Evolutionary conservation across 2,888 invertebrate genomes (phyloP).

Genomic region (Cremastobaeus sp.): DNA sequence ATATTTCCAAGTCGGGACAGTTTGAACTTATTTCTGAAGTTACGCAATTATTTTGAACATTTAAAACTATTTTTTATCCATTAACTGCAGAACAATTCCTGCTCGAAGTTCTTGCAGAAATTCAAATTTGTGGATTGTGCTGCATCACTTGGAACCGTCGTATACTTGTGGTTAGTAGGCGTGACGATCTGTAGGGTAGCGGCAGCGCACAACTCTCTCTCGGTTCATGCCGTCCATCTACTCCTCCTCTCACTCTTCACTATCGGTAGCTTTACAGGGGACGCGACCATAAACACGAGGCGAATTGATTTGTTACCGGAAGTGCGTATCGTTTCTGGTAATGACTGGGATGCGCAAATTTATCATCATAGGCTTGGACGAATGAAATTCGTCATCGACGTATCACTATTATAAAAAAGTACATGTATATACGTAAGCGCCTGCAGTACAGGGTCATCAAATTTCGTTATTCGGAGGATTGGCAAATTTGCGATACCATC

Average conservation of each 20-base stretch:
- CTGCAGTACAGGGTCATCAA: slow-evolving; percentile 26
- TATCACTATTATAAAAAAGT: slow-evolving; percentile 16
- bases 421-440: too few species aligned
- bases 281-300: slow-evolving; percentile 75
- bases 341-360: slow-evolving; percentile 71
- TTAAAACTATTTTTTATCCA: slow-evolving; percentile 16
- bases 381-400: neutral
- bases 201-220: slow-evolving; percentile 51
- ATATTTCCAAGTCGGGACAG: too few species aligned
- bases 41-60: too few species aligned
- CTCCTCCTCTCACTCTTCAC: slow-evolving; percentile 66
- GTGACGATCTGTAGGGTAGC: slow-evolving; percentile 73
- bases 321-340: slow-evolving; percentile 75
- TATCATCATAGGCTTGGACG: slow-evolving; percentile 64
- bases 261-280: slow-evolving; percentile 71
- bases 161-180: slow-evolving; percentile 77
- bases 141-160: slow-evolving; percentile 66
- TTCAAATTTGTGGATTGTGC: slow-evolving; percentile 56
- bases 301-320: slow-evolving; percentile 77
- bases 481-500: too few species aligned
- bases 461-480: slow-evolving; percentile 12
- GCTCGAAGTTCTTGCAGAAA: slow-evolving; percentile 45
- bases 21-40: too few species aligned
- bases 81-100: slow-evolving; percentile 26
- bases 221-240: slow-evolving; percentile 45